A percentile compares a stretch with the other conserved stretches of the same genome.
Conservation (phyloP, 1,140 invertebrate genomes). For the Megathymus violae region DNA sequence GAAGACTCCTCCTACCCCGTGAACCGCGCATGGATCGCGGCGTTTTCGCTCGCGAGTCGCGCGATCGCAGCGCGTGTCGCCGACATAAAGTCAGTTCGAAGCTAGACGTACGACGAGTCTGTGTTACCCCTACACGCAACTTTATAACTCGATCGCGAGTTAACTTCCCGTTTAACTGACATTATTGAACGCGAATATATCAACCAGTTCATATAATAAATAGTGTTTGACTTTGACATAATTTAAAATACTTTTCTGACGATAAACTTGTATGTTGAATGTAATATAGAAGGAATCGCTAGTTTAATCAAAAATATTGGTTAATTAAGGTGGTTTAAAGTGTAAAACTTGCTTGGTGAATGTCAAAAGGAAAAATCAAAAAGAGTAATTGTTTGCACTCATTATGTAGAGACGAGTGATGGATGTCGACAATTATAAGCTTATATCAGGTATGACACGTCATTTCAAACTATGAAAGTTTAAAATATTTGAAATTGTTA, state of each 20-base stretch:
- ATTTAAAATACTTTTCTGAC: no score
- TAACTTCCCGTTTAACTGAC: slow-evolving; percentile 50
- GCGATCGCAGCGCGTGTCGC: slow-evolving; percentile 47
- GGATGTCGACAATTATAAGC: slow-evolving; percentile 17
- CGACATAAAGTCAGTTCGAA: slow-evolving; percentile 58
- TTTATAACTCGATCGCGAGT: slow-evolving; percentile 53
- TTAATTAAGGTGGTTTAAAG: slow-evolving; percentile 48
- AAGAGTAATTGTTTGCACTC: slow-evolving; percentile 5
- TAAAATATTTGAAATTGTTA: slow-evolving; percentile 6
- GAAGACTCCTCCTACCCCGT: slow-evolving; percentile 73
- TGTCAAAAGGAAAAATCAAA: slow-evolving; percentile 43
- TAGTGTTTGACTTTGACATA: slow-evolving; percentile 53
- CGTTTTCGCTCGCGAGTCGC: slow-evolving; percentile 55
- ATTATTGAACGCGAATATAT: slow-evolving; percentile 38
- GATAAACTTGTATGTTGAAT: slow-evolving; percentile 46
- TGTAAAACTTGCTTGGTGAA: slow-evolving; percentile 49
- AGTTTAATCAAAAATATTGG: slow-evolving; percentile 44
- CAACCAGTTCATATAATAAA: slow-evolving; percentile 33
- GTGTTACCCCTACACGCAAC: slow-evolving; percentile 55
- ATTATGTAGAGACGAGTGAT: slow-evolving; percentile 21
- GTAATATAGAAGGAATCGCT: slow-evolving; percentile 47
- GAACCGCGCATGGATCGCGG: slow-evolving; percentile 68
- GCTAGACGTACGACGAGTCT: slow-evolving; percentile 47
- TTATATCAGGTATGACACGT: slow-evolving; percentile 1
- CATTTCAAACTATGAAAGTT: slow-evolving; percentile 15